These are phyloP conservation scores for Podotricha telesiphe DNA, from an alignment of 2,888 invertebrate genomes.

Conservation along the genomic window DNA sequence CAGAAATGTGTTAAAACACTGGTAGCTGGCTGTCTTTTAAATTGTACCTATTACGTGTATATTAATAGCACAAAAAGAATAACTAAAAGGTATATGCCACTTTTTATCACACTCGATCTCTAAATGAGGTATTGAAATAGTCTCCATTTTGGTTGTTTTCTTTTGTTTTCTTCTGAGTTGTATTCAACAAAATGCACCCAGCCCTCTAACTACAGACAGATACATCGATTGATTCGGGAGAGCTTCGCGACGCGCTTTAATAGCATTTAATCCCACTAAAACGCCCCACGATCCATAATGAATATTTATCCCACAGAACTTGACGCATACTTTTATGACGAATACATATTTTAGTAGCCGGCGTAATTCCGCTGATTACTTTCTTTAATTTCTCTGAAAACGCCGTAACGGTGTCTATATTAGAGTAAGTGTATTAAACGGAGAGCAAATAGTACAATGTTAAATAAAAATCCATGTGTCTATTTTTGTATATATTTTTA, in stretches of 20 bases:
- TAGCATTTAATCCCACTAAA: conserved; percentile 82
- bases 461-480: conserved; percentile 52
- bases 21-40: conserved; percentile 12
- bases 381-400: conserved; percentile 81
- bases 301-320: conserved; percentile 81
- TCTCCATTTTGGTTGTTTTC: not conserved
- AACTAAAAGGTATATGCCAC: too few species aligned
- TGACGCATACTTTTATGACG: conserved; percentile 81
- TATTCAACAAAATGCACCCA: not conserved
- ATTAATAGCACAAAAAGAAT: not conserved
- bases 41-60: conserved; percentile 16
- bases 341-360: conserved; percentile 83
- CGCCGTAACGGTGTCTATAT: conserved; percentile 52
- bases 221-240: conserved; percentile 72
- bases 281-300: conserved; percentile 81
- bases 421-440: conserved; percentile 72
- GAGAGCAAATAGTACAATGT: conserved; percentile 65
- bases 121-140: not conserved
- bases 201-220: conserved; percentile 19
- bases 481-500: conserved; percentile 46
- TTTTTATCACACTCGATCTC: not conserved
- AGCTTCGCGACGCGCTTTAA: conserved; percentile 70
- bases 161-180: not conserved
- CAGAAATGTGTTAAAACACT: conserved; percentile 28
- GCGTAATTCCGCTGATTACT: conserved; percentile 81